These are phyloP conservation scores for Epistrophe eligans DNA, from an alignment of 2,888 invertebrate species.

Conservation along the genomic window DNA sequence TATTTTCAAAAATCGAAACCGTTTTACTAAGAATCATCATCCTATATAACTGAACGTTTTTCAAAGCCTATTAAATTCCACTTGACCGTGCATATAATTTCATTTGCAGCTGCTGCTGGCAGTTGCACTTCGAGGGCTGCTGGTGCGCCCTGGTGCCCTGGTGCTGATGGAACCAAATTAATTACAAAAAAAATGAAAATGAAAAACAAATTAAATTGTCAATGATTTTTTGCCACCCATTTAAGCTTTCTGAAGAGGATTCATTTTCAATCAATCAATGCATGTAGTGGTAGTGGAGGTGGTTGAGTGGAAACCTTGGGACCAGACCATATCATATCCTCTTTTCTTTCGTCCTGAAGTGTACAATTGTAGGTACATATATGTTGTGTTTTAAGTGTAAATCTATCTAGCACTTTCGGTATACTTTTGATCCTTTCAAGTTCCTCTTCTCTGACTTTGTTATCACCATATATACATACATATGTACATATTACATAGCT, in stretches of 20 bases:
- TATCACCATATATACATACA: conserved; percentile 10
- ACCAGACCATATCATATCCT: background rate
- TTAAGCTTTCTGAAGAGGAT: conserved; percentile 44
- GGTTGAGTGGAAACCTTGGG: conserved; percentile 36
- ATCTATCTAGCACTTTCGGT: conserved; percentile 31
- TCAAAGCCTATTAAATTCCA: conserved; percentile 46
- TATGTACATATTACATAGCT: too few relatives aligned
- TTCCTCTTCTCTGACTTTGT: conserved; percentile 28
- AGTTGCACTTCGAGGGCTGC: conserved; percentile 36
- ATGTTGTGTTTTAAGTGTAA: conserved; percentile 43
- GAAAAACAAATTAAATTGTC: conserved; percentile 37
- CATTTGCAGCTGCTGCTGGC: conserved; percentile 13
- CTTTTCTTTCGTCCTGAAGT: conserved; percentile 41
- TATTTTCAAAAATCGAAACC: conserved; percentile 13
- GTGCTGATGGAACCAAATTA: conserved; percentile 38
- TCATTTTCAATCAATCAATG: conserved; percentile 64
- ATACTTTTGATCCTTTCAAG: conserved; percentile 61
- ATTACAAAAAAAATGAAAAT: conserved; percentile 39
- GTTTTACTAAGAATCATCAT: conserved; percentile 31
- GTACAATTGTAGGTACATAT: conserved; percentile 36
- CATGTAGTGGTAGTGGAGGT: background rate
- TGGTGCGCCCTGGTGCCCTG: background rate
- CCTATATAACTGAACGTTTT: conserved; percentile 7
- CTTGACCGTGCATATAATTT: conserved; percentile 36
- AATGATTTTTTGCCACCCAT: conserved; percentile 21